Conservation (phyloP, 92 coral and sea anemone species). For the Palythoa heliodiscus region DNA sequence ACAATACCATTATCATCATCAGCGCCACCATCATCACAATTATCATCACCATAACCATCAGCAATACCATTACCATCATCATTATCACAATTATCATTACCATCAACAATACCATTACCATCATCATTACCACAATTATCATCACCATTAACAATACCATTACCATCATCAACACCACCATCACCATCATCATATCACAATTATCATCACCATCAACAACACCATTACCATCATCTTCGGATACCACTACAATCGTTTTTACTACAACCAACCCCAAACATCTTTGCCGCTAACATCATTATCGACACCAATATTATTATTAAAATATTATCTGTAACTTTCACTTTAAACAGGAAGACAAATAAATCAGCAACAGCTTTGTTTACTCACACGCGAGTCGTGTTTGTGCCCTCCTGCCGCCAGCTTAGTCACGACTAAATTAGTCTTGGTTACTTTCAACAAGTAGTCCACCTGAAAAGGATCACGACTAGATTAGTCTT, state of each 20-base stretch:
- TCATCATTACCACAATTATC: not conserved
- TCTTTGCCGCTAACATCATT: not conserved
- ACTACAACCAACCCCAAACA: not conserved
- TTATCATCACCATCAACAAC: not conserved
- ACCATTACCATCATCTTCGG: not conserved
- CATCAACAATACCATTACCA: not conserved
- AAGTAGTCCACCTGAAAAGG: conserved; percentile 68
- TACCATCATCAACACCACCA: not conserved
- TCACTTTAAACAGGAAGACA: not conserved
- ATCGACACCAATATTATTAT: not conserved
- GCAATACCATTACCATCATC: not conserved
- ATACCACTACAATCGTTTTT: too few species aligned
- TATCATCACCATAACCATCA: not conserved
- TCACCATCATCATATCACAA: too few species aligned
- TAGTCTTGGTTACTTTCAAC: conserved; percentile 91
- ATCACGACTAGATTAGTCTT: conserved; percentile 83
- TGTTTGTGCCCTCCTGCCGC: conserved; percentile 99
- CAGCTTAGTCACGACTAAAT: conserved; percentile 89
- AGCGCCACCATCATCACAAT: not conserved
- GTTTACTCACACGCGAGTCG: conserved; percentile 76
- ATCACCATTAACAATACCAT: not conserved
- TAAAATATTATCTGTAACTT: not conserved
- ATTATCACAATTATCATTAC: not conserved
- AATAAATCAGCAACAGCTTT: not conserved
- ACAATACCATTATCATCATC: not conserved